Evolutionary conservation across 2,888 invertebrate genomes (phyloP), one percentile per base, ranked within the genome.

Genomic region (Microplitis manilae): DNA sequence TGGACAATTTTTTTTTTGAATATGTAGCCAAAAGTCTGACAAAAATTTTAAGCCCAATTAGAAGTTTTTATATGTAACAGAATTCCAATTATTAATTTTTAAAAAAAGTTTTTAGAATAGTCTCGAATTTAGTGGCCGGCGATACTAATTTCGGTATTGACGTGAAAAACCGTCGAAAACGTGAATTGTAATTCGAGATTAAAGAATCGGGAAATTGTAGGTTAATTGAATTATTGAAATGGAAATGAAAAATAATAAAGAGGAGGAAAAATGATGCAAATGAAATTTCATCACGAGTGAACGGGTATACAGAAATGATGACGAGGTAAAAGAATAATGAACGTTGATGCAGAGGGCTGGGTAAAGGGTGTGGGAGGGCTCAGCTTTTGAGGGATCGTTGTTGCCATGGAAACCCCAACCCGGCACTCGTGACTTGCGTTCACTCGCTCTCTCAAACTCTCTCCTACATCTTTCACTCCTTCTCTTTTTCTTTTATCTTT

Each of bases 301-400:
- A 38, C 38, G 17, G 39, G 38, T 70, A 50, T 20, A 50, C 50
- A 15, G 50, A 50, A 70, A 70, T 59, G 17, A 30, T 50, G 30
- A 50, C 50, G 70, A 72, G 61, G 73, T 75, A 62, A 75, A 73
- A 70, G 68, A 74, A 68, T 73, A 72, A 67, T 73, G 70, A 60
- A 72, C 76, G 75, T 80, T 74, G 75, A 74, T 75, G 64, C 60
- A 50, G 69, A 69, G 77, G 78, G 81, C 76, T 77, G 78, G 78
- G 84, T 86, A 86, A 85, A 84, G 86, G 85, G 86, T 84, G 85
- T 84, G 85, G 86, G 86, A 86, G 85, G 86, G 83, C 84, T 86
- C 84, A 84, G 89, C 88, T 88, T 88, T 89, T 89, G 88, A 89
- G 88, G 87, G 89, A 89, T 89, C 89, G 89, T 89, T 89, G 89